These are phyloP conservation scores for Lamprotornis superbus DNA, from an alignment of 2,113 vertebrate species.

Conservation along the genomic window DNA sequence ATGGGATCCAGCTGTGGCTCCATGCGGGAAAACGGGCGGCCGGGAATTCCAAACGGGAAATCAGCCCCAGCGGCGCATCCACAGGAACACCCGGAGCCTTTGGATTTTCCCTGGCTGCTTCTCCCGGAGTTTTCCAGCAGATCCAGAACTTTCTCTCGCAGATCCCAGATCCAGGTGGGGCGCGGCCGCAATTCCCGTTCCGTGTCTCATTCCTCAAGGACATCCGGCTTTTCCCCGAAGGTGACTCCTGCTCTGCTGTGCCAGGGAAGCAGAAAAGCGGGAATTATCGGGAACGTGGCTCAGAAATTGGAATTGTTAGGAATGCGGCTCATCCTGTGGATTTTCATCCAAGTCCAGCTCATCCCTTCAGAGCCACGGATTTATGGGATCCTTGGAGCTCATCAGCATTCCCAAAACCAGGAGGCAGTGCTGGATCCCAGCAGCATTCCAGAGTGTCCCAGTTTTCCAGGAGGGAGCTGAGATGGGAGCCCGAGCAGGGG, in stretches of 20 bases:
- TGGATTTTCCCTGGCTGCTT: fast-evolving
- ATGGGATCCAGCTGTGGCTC: neutral
- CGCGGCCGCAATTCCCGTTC: neutral
- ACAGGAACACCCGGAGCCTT: fast-evolving
- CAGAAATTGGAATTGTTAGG: neutral
- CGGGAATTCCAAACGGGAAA: neutral
- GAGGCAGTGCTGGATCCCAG: fast-evolving
- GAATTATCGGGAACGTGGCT: no score
- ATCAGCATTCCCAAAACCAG: fast-evolving
- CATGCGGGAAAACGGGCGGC: fast-evolving
- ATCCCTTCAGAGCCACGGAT: fast-evolving
- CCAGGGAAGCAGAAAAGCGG: no score
- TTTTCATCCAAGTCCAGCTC: neutral
- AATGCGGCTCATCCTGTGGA: no score
- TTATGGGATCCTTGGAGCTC: fast-evolving
- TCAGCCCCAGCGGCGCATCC: fast-evolving
- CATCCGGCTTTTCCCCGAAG: neutral
- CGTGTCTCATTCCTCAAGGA: neutral
- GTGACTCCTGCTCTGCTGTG: neutral
- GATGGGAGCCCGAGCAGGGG: neutral
- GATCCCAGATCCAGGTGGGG: neutral
- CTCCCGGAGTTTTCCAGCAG: neutral
- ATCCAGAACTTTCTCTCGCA: neutral
- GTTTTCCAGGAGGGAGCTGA: neutral
- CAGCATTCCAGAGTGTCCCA: neutral